A percentile compares a stretch with the other conserved stretches of the same genome.
phyloP scores from a whole-genome alignment of 2,797 vertebrate genomes.

The Cynopterus sphinx region DNA sequence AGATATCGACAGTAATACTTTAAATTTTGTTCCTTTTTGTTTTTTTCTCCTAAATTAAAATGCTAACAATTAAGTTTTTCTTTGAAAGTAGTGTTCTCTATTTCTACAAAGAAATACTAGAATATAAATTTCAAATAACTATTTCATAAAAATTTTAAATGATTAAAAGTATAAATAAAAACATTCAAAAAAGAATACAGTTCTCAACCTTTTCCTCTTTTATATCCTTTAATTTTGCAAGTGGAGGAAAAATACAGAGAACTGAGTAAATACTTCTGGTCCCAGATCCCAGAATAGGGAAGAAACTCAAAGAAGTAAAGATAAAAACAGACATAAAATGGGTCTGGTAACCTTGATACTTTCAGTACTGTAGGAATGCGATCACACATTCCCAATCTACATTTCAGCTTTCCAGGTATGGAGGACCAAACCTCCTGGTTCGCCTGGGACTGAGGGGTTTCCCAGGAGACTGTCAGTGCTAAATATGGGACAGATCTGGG shows the following conservation, averaged over 20 bases:
- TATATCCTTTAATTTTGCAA: not conserved
- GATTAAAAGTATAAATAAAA: conserved; percentile 38
- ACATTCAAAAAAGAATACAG: not conserved
- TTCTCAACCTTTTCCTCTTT: conserved; percentile 16
- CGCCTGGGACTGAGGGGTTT: not conserved
- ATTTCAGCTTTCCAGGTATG: not conserved
- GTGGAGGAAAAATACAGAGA: not conserved
- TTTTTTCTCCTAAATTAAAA: conserved; percentile 19
- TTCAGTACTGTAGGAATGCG: not conserved
- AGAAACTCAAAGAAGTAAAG: conserved; percentile 5
- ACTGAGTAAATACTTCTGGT: conserved; percentile 5
- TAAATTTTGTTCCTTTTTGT: not conserved
- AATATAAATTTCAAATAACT: conserved; percentile 36
- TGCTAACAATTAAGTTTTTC: conserved; percentile 28
- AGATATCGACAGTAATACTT: not conserved
- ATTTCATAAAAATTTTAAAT: not conserved
- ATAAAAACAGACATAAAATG: not conserved
- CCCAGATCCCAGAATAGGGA: not conserved
- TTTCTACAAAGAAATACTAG: not conserved
- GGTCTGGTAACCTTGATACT: not conserved
- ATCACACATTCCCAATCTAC: not conserved
- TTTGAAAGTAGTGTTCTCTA: conserved; percentile 8
- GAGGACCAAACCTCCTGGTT: not conserved
- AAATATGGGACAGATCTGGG: not conserved
- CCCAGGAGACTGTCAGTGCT: not conserved